These are phyloP conservation scores for Nyctalus aviator DNA, from an alignment of 2,797 vertebrate genomes.

Conservation along the genomic window DNA sequence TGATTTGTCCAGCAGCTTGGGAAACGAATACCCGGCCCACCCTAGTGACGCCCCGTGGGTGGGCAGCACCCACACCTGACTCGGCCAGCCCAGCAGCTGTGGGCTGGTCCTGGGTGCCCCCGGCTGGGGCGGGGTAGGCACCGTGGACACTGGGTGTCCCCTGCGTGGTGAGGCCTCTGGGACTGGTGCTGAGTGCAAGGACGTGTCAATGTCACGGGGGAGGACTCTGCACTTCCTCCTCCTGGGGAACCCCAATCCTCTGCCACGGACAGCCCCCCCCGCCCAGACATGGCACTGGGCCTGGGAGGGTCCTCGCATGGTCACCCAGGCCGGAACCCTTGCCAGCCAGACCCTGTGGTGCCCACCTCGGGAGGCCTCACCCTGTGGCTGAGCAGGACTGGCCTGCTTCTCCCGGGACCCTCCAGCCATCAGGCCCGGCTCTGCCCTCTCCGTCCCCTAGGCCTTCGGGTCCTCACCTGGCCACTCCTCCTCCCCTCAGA, in stretches of 20 bases:
- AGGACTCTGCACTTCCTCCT: not conserved
- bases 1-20: rapidly evolving
- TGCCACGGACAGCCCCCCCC: rapidly evolving
- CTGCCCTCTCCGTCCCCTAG: not conserved
- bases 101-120: no score
- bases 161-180: not conserved
- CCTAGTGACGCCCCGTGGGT: no score
- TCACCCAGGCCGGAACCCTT: not conserved
- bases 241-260: no score
- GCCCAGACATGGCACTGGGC: rapidly evolving
- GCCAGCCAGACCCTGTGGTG: not conserved
- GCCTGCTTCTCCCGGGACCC: not conserved
- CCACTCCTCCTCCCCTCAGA: not conserved
- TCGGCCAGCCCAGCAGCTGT: rapidly evolving
- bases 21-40: not conserved
- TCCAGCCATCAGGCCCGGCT: not conserved
- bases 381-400: not conserved
- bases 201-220: not conserved
- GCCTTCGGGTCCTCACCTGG: not conserved
- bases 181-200: not conserved
- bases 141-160: not conserved
- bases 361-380: not conserved
- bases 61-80: no score
- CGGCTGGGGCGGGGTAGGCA: not conserved
- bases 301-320: not conserved